Conservation (phyloP, 2,888 invertebrate genomes). For the Drosophila engyochracea region DNA sequence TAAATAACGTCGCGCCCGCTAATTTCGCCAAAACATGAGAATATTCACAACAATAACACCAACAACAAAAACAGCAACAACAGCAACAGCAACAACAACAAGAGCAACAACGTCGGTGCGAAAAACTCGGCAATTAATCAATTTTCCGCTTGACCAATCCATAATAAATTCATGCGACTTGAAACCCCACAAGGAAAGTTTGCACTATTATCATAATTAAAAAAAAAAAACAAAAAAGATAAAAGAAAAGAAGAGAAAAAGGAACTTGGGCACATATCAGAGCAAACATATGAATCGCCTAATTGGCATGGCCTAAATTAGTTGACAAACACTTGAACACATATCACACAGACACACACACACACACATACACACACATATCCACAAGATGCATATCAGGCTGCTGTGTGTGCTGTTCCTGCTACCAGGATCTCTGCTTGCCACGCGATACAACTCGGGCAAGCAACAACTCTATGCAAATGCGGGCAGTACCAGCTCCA, state of each 20-base stretch:
- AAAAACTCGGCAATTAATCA: constrained; percentile 73
- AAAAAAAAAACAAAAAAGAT: constrained; percentile 24
- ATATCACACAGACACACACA: constrained; percentile 10
- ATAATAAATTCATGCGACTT: constrained; percentile 54
- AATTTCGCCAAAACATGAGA: constrained; percentile 81
- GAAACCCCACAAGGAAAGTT: constrained; percentile 53
- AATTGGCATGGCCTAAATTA: constrained; percentile 41
- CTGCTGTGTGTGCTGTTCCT: constrained; percentile 43
- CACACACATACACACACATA: constrained; percentile 14
- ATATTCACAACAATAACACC: constrained; percentile 63
- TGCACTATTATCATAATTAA: constrained; percentile 71
- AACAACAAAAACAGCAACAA: constrained; percentile 24
- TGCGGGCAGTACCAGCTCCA: constrained; percentile 23
- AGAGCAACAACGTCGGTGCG: constrained; percentile 35
- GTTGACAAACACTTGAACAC: constrained; percentile 1
- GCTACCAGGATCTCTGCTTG: constrained; percentile 38
- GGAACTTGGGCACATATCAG: constrained; percentile 18
- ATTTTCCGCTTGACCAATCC: constrained; percentile 76
- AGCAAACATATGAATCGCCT: constrained; percentile 27
- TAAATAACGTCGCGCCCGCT: constrained; percentile 73
- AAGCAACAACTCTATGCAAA: constrained; percentile 55
- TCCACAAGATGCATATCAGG: constrained; percentile 32
- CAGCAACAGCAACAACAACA: constrained; percentile 29
- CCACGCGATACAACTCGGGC: constrained; percentile 59
- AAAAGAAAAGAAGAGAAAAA: constrained; percentile 5